Conservation (phyloP, 2,888 invertebrate species). For the Netelia virgata region DNA sequence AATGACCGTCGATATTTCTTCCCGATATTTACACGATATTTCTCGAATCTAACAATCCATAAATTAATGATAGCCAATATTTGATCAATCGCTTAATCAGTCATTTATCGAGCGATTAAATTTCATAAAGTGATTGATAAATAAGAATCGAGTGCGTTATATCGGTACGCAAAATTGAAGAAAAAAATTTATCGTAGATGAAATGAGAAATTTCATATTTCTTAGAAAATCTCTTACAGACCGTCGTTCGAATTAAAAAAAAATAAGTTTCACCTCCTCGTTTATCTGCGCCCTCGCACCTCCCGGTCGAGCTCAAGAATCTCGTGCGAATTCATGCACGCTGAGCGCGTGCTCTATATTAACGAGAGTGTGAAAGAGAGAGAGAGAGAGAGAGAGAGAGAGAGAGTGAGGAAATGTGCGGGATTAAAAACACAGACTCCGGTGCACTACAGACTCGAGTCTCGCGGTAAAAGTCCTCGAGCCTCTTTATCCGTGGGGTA, state of each 20-base stretch:
- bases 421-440: neutral
- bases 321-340: neutral
- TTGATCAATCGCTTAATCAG: too few species aligned
- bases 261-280: neutral
- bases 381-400: neutral
- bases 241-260: neutral
- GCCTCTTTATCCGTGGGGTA: slow-evolving; percentile 13
- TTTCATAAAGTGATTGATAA: too few species aligned
- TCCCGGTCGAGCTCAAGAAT: neutral
- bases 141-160: too few species aligned
- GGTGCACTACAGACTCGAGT: slow-evolving; percentile 43
- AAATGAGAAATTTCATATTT: neutral
- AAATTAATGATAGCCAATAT: too few species aligned
- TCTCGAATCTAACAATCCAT: too few species aligned
- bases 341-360: neutral
- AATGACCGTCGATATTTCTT: too few species aligned
- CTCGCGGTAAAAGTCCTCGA: slow-evolving; percentile 26
- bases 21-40: too few species aligned
- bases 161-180: too few species aligned
- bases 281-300: neutral
- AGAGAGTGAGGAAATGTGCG: too few species aligned
- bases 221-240: neutral
- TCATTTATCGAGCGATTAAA: too few species aligned
- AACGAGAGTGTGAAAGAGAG: neutral
- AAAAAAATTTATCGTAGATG: neutral